phyloP scores from a whole-genome alignment of 2,113 vertebrate species.

The Cololabis saira region DNA sequence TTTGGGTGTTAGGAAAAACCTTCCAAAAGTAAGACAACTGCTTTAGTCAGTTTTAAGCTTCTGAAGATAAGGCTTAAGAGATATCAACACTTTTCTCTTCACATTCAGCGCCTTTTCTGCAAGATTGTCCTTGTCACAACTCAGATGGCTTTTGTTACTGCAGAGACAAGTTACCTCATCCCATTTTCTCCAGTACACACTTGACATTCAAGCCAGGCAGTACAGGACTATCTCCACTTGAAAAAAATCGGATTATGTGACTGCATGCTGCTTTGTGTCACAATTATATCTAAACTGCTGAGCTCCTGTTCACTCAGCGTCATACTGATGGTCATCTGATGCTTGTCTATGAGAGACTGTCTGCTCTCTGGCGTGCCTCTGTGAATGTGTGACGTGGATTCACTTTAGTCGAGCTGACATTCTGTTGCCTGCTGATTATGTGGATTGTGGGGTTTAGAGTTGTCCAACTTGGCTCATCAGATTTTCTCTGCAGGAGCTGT shows the following conservation, averaged over 20 bases:
- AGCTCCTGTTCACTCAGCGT: slow-evolving; percentile 15
- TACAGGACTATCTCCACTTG: slow-evolving; percentile 12
- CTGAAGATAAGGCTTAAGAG: no score
- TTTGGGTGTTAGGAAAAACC: no score
- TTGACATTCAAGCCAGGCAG: neutral
- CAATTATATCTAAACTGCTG: slow-evolving; percentile 14
- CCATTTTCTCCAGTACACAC: neutral
- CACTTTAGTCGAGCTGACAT: neutral
- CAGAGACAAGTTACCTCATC: neutral
- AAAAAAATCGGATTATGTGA: slow-evolving; percentile 9
- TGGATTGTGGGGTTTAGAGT: neutral
- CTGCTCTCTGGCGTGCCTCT: neutral
- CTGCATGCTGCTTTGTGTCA: slow-evolving; percentile 7
- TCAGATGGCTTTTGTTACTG: no score
- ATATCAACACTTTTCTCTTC: no score
- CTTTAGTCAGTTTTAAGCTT: no score
- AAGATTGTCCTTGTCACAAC: no score
- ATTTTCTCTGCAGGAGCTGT: neutral
- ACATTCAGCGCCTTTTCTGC: no score
- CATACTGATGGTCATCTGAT: slow-evolving; percentile 8
- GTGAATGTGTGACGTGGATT: slow-evolving; percentile 2
- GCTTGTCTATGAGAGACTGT: neutral
- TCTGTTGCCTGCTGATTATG: slow-evolving; percentile 3
- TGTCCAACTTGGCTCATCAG: neutral
- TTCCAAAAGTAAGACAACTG: no score